A percentile compares a stretch with the other conserved stretches of the same genome.
Conservation (phyloP, 2,888 invertebrate species). For the Orthosia incerta region DNA sequence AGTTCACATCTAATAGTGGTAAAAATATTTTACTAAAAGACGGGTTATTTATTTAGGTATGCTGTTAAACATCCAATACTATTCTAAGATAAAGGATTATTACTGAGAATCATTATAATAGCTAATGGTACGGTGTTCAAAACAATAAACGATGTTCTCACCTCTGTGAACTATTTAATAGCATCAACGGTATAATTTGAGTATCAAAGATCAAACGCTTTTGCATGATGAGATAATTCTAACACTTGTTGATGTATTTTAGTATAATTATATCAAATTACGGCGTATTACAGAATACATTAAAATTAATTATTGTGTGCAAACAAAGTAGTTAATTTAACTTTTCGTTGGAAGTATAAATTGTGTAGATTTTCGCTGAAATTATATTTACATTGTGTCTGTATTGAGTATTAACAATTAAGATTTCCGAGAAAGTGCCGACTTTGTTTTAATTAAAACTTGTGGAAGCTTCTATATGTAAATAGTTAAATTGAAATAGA, state of each 20-base stretch:
- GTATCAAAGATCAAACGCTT: slow-evolving; percentile 37
- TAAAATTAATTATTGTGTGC: background rate
- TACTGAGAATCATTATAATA: slow-evolving; percentile 19
- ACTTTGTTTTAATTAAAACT: background rate
- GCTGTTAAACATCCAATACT: background rate
- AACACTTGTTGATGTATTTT: slow-evolving; percentile 3
- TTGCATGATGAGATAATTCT: slow-evolving; percentile 3
- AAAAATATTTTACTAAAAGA: background rate
- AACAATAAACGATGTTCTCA: slow-evolving; percentile 34
- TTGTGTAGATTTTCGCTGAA: background rate
- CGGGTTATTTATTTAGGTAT: background rate
- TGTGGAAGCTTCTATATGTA: background rate
- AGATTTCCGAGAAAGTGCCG: background rate
- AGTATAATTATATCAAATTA: background rate
- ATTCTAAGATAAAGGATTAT: slow-evolving; percentile 12
- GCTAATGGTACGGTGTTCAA: background rate
- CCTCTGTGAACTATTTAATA: slow-evolving; percentile 33
- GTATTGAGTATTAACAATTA: background rate
- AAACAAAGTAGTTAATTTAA: background rate
- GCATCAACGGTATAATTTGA: slow-evolving; percentile 10
- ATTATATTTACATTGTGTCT: background rate
- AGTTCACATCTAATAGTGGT: background rate
- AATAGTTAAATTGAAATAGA: background rate
- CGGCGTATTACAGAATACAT: background rate
- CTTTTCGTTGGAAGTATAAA: background rate